These are phyloP conservation scores for Tretioscincus oriximinensis DNA, from an alignment of 2,113 vertebrate species.

Conservation along the genomic window DNA sequence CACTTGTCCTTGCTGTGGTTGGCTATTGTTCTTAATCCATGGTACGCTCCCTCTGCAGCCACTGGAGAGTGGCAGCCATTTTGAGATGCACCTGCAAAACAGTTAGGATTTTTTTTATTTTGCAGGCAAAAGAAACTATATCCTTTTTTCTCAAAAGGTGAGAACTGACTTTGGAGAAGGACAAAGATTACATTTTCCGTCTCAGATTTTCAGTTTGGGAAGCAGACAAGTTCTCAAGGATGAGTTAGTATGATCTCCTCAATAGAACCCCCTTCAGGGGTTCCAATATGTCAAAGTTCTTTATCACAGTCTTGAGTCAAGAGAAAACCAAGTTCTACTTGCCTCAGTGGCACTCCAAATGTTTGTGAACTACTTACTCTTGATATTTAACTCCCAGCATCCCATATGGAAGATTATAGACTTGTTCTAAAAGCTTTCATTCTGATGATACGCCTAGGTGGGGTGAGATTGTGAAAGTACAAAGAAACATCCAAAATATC, in stretches of 20 bases:
- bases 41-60: neutral
- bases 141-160: neutral
- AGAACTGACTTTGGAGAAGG: no score
- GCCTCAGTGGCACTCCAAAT: no score
- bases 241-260: no score
- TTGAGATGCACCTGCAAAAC: neutral
- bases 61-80: neutral
- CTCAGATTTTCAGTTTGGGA: no score
- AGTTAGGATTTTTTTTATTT: neutral
- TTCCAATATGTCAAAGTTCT: neutral
- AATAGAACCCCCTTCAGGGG: neutral
- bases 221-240: no score
- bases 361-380: no score
- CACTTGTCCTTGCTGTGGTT: neutral
- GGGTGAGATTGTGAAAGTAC: neutral
- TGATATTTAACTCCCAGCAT: no score
- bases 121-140: neutral
- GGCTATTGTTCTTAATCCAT: neutral
- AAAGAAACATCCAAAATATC: neutral
- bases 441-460: neutral
- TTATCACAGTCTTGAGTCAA: neutral
- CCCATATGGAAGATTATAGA: no score
- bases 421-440: neutral
- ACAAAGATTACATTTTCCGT: no score
- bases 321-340: no score